Conservation (phyloP, 1,140 invertebrate genomes). For the Eurosta solidaginis region DNA sequence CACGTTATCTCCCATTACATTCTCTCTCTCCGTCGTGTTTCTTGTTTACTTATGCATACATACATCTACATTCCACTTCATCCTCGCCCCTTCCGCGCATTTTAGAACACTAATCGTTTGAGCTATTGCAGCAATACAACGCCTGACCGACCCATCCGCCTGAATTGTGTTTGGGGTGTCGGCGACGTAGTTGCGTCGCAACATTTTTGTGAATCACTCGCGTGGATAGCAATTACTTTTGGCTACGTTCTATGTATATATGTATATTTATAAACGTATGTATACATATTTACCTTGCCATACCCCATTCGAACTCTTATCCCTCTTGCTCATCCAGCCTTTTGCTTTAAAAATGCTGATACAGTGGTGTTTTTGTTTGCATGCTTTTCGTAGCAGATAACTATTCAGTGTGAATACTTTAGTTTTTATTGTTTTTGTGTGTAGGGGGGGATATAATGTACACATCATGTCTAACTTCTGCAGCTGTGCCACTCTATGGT, state of each 20-base stretch:
- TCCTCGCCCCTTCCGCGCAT: not conserved
- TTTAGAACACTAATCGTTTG: not conserved
- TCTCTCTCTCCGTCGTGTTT: not conserved
- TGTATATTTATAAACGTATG: not conserved
- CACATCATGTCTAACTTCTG: not conserved
- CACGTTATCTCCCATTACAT: not conserved
- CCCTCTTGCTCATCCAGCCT: not conserved
- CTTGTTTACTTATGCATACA: not conserved
- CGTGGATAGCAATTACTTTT: not conserved
- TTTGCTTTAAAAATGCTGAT: not conserved
- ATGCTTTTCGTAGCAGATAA: not conserved
- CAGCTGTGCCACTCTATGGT: not conserved
- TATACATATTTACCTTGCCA: too few relatives aligned
- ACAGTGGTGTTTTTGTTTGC: not conserved
- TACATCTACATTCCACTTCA: not conserved
- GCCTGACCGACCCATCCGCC: too few relatives aligned
- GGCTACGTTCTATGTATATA: not conserved
- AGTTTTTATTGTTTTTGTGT: not conserved
- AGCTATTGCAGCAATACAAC: not conserved
- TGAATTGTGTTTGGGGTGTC: not conserved
- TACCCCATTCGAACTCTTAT: not conserved
- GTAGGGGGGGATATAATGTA: not conserved
- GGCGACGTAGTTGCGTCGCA: not conserved
- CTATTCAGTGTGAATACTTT: not conserved
- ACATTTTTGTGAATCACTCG: conserved; percentile 18